Evolutionary conservation across 1,140 invertebrate species (phyloP).

Genomic region (Prorops nasuta): DNA sequence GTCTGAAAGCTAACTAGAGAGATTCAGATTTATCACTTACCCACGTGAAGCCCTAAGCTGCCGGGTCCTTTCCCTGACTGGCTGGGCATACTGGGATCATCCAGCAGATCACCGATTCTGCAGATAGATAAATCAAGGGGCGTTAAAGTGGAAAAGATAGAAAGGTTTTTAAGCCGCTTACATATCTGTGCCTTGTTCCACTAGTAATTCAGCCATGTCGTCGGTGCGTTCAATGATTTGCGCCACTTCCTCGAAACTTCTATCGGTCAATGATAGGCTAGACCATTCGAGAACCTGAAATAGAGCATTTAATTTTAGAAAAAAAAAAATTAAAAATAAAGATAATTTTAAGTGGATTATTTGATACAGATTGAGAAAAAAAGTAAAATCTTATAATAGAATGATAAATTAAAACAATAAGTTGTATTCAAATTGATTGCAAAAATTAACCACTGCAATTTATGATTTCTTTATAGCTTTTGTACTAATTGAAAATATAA

Average conservation of each 20-base stretch:
- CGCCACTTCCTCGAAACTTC: slow-evolving; percentile 83
- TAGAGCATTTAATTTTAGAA: too few species aligned
- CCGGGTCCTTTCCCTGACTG: slow-evolving; percentile 49
- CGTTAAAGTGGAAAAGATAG: background rate
- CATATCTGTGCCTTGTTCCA: slow-evolving; percentile 75
- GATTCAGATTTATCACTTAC: slow-evolving; percentile 36
- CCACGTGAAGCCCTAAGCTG: slow-evolving; percentile 52
- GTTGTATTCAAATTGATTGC: too few species aligned
- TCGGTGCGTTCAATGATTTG: slow-evolving; percentile 78
- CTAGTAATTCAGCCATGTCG: slow-evolving; percentile 78
- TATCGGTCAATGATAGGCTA: slow-evolving; percentile 80
- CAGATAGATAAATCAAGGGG: too few species aligned
- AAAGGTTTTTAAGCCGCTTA: slow-evolving; percentile 38
- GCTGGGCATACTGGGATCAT: slow-evolving; percentile 55
- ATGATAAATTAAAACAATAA: too few species aligned
- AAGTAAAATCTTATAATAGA: too few species aligned
- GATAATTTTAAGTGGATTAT: too few species aligned
- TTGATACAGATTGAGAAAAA: too few species aligned
- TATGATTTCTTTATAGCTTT: too few species aligned
- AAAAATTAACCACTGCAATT: too few species aligned
- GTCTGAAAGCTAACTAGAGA: too few species aligned
- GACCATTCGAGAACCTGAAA: slow-evolving; percentile 76
- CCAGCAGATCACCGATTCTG: slow-evolving; percentile 65
- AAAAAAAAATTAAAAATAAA: too few species aligned
- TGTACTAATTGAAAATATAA: too few species aligned